A percentile compares a stretch with the other conserved stretches of the same genome.
Conservation (phyloP, 1,140 invertebrate genomes). For the Tetramorium simillimum region DNA sequence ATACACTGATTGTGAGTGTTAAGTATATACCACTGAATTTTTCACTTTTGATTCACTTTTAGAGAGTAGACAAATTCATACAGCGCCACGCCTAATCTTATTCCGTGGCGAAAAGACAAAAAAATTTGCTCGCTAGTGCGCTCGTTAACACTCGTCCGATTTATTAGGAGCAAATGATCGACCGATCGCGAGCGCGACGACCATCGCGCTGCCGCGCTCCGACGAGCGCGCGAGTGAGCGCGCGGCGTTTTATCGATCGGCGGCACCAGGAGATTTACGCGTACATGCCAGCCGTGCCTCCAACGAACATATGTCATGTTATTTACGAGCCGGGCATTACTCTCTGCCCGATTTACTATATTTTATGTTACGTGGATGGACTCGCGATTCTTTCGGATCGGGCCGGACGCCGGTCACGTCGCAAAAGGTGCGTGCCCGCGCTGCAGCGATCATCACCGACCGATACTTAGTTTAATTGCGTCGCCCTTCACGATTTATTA, state of each 20-base stretch:
- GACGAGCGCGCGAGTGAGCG: conserved; percentile 65
- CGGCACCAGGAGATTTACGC: conserved; percentile 78
- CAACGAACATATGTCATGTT: conserved; percentile 83
- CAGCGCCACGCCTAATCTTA: neutral
- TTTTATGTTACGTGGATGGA: conserved; percentile 82
- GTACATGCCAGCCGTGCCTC: conserved; percentile 80
- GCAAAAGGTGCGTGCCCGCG: conserved; percentile 27
- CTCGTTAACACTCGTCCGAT: conserved; percentile 38
- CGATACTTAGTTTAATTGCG: conserved; percentile 46
- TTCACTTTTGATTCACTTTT: too few relatives aligned
- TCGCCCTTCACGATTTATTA: neutral
- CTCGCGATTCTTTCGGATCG: conserved; percentile 78
- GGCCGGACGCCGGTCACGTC: conserved; percentile 66
- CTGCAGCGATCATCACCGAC: neutral
- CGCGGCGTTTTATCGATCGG: conserved; percentile 78
- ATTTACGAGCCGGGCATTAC: conserved; percentile 83
- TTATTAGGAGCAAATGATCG: conserved; percentile 57
- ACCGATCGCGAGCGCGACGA: conserved; percentile 52
- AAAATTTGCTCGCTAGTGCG: conserved; percentile 25
- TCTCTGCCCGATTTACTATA: conserved; percentile 82
- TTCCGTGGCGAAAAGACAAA: neutral
- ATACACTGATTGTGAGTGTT: too few relatives aligned
- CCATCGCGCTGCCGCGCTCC: conserved; percentile 61
- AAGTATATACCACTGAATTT: too few relatives aligned
- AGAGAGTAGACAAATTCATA: neutral